These are phyloP conservation scores for Drosophila nikananu DNA, from an alignment of 1,140 invertebrate genomes.

Conservation along the genomic window DNA sequence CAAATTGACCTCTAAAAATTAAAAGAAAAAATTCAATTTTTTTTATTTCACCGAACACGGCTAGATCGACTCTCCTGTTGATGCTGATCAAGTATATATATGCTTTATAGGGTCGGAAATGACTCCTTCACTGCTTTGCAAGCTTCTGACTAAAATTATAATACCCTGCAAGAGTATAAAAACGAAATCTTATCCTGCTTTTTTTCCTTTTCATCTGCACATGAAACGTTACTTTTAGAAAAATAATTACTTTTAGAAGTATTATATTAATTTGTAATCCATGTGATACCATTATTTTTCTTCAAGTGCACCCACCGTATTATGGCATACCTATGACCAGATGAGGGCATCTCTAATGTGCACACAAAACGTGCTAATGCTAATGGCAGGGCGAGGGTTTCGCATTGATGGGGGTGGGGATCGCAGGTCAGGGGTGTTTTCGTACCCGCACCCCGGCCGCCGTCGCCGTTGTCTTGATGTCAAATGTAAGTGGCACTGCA, in stretches of 20 bases:
- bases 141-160: too few relatives aligned
- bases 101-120: too few relatives aligned
- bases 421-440: slow-evolving; percentile 30
- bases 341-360: slow-evolving; percentile 62
- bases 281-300: background rate
- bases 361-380: slow-evolving; percentile 64
- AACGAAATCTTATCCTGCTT: too few relatives aligned
- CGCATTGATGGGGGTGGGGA: slow-evolving; percentile 16
- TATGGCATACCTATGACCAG: slow-evolving; percentile 40
- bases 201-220: too few relatives aligned
- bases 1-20: too few relatives aligned
- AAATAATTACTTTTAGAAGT: background rate
- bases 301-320: slow-evolving; percentile 3
- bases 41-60: too few relatives aligned
- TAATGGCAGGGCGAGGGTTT: slow-evolving; percentile 37
- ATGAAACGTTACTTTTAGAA: background rate
- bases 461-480: slow-evolving; percentile 45
- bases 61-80: too few relatives aligned
- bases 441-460: slow-evolving; percentile 32
- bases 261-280: background rate
- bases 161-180: too few relatives aligned
- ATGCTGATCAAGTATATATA: too few relatives aligned
- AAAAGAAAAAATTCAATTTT: too few relatives aligned
- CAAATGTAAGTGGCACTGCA: slow-evolving; percentile 58
- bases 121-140: too few relatives aligned